Conservation (phyloP, 2,797 vertebrate genomes). For the Spheniscus humboldti region DNA sequence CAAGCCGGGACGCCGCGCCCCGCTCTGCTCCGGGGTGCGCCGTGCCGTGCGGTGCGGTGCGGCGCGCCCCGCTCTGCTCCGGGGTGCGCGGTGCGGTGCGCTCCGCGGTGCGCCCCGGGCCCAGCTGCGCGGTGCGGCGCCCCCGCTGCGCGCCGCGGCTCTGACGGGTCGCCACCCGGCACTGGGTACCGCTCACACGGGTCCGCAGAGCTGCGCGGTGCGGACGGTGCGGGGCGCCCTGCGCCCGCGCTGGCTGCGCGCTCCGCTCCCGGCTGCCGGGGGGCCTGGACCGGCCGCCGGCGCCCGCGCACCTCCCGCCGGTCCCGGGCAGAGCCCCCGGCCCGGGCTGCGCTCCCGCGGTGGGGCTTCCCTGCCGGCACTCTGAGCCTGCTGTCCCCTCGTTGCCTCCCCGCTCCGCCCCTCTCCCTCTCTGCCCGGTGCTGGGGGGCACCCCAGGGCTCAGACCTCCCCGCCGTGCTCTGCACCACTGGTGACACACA, state of each 20-base stretch:
- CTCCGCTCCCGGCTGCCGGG: not conserved
- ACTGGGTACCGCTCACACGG: not conserved
- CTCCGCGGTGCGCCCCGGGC: no score
- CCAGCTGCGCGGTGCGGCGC: not conserved
- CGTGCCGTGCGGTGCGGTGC: no score
- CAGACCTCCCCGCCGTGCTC: not conserved
- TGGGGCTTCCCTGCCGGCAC: no score
- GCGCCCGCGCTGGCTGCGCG: not conserved
- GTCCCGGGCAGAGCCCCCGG: not conserved
- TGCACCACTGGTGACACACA: not conserved
- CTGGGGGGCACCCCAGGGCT: not conserved
- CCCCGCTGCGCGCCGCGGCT: not conserved
- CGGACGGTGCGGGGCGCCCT: slow-evolving; percentile 6
- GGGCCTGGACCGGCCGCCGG: not conserved
- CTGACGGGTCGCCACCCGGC: not conserved
- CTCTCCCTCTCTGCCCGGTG: no score
- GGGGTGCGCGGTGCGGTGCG: not conserved
- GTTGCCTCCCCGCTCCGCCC: accelerated
- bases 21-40: no score
- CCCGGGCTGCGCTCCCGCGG: not conserved
- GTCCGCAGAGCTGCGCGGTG: not conserved
- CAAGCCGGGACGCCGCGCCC: no score
- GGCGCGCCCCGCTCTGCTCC: no score
- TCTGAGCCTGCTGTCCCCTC: not conserved
- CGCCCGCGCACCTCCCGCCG: not conserved